A percentile compares a stretch with the other conserved stretches of the same genome.
These are phyloP conservation scores for Brenthis ino DNA, from an alignment of 2,888 invertebrate species.

Conservation along the genomic window DNA sequence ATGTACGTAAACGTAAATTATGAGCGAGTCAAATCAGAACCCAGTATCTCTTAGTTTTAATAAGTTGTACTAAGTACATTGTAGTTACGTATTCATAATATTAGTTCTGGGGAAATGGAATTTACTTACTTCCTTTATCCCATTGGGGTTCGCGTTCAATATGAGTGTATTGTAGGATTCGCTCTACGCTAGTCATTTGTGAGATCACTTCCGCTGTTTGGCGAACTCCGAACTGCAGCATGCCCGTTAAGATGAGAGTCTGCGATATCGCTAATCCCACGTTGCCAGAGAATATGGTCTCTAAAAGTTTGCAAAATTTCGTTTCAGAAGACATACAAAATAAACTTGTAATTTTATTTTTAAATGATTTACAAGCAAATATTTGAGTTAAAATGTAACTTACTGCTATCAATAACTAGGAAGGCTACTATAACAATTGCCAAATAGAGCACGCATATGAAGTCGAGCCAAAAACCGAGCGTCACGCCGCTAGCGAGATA, in stretches of 20 bases:
- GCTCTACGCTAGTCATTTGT: constrained; percentile 89
- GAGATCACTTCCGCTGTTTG: constrained; percentile 87
- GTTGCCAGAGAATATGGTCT: constrained; percentile 84
- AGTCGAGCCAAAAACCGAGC: constrained; percentile 90
- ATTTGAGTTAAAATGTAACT: constrained; percentile 48
- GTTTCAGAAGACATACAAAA: not conserved
- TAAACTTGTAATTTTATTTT: not conserved
- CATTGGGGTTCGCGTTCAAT: constrained; percentile 83
- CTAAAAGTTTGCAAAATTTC: constrained; percentile 48
- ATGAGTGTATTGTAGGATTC: constrained; percentile 87
- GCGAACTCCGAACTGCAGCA: constrained; percentile 87
- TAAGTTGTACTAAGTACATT: not conserved
- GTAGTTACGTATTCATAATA: not conserved
- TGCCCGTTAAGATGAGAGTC: constrained; percentile 86
- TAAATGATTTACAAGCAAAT: constrained; percentile 21
- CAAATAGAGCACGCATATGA: constrained; percentile 87
- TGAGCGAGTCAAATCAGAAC: not conserved
- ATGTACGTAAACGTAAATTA: not conserved
- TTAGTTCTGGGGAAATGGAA: not conserved
- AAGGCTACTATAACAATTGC: constrained; percentile 86
- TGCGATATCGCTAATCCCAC: constrained; percentile 87
- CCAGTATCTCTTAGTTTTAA: not conserved
- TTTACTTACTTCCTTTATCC: constrained; percentile 71
- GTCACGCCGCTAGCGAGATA: constrained; percentile 86
- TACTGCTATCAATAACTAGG: constrained; percentile 81